Base-by-base conservation (phyloP, 2,888 invertebrate genomes). In the Eulithis testata region DNA sequence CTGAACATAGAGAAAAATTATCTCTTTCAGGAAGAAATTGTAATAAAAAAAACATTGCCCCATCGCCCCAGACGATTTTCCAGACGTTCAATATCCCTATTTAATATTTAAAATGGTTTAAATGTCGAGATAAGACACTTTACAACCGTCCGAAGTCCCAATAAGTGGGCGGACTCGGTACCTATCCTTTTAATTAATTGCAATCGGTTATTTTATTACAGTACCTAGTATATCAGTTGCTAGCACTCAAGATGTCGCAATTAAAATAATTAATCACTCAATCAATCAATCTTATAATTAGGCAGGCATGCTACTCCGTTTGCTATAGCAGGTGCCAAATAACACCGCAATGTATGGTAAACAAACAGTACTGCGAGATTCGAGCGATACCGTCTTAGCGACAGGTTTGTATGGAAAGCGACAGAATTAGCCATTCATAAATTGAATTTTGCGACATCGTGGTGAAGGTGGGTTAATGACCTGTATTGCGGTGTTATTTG, bases 91-190 rank as follows among this genome's bases (percentile, higher is more conserved):
- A 36, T 61, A 61, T 43, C 49, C 11, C 14, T 54, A 21, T 40
- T 58, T 50, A 37, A 1, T 40, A 27, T 21, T 37, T 40, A 11
- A 21, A 4, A 21, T 21, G 8, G 6, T 37, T 40, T 11, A 40
- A 14, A 31, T 36, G 27, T 49, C 50, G 6, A 2, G 55, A 63
- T 57, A 57, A 52, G 44, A 14, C 7, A 37, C 36, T 68, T 68
- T 61, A 66, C 61, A 66, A 14, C 52, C 5, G 64, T 40, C 52
- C 65, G 60, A 71, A 68, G 66, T 64, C 60, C 56, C 45, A 49
- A 36, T 21, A 55, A 49, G 21, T 49, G 21, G 49, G 49, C 8
- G 14, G 4, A 45, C 63, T 63, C 54, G 43, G 36, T 21, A 55
- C 21, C 21, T 21, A 21, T 58, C 56, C 6, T 52, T 50, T 53